These are phyloP conservation scores for Miltochrista miniata DNA, from an alignment of 2,888 invertebrate species.

Conservation along the genomic window DNA sequence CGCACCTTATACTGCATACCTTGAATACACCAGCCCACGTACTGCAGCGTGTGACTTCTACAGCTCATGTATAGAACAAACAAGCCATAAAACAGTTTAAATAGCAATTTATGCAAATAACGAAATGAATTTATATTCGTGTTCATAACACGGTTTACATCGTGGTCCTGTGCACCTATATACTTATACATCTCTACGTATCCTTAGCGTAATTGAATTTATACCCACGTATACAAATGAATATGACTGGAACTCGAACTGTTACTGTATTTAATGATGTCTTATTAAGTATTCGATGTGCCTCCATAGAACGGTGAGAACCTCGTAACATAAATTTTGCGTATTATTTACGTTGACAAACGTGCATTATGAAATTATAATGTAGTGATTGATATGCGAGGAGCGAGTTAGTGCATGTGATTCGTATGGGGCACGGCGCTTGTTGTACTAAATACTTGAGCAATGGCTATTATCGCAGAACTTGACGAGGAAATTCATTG, in stretches of 20 bases:
- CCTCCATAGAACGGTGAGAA: conserved; percentile 76
- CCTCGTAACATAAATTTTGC: conserved; percentile 83
- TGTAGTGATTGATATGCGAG: conserved; percentile 72
- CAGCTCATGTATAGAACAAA: conserved; percentile 46
- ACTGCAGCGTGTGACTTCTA: conserved; percentile 27
- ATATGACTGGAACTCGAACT: conserved; percentile 70
- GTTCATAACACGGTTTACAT: conserved; percentile 62
- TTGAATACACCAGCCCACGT: conserved; percentile 8
- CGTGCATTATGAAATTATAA: conserved; percentile 82
- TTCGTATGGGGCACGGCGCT: conserved; percentile 35
- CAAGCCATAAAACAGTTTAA: conserved; percentile 60
- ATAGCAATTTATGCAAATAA: conserved; percentile 67
- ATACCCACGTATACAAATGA: conserved; percentile 78
- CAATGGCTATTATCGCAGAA: conserved; percentile 31
- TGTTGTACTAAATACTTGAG: conserved; percentile 43
- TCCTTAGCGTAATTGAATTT: conserved; percentile 76
- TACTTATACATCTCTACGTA: conserved; percentile 26
- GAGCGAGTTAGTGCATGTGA: conserved; percentile 63
- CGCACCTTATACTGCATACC: too few relatives aligned
- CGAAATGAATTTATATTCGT: conserved; percentile 61
- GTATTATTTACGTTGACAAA: conserved; percentile 82
- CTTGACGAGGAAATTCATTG: conserved; percentile 24
- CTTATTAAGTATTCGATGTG: conserved; percentile 74
- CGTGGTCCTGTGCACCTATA: conserved; percentile 45
- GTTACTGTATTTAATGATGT: conserved; percentile 55